These are phyloP conservation scores for Eupristina koningsbergeri DNA, from an alignment of 1,140 invertebrate genomes.

Conservation along the genomic window DNA sequence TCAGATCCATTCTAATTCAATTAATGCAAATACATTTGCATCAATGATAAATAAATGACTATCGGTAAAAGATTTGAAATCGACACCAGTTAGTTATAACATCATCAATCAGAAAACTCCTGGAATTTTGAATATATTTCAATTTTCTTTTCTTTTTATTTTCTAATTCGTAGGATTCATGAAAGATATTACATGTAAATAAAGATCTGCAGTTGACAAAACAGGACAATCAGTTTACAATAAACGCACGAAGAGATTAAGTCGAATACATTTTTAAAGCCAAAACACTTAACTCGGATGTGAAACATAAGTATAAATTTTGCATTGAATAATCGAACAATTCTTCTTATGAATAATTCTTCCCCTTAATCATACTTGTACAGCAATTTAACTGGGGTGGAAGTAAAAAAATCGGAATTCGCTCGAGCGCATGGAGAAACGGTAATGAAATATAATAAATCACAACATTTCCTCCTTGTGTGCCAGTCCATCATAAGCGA, in stretches of 20 bases:
- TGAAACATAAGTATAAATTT: neutral
- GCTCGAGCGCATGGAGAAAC: slow-evolving; percentile 1
- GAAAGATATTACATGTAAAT: neutral
- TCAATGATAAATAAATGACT: neutral
- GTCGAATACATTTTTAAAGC: neutral
- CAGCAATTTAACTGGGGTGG: slow-evolving; percentile 58
- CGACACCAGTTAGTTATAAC: neutral
- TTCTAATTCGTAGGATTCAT: neutral
- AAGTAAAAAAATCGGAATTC: slow-evolving; percentile 55
- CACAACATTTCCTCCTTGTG: slow-evolving; percentile 7
- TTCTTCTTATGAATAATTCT: slow-evolving; percentile 20
- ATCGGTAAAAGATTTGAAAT: neutral
- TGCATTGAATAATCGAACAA: slow-evolving; percentile 14
- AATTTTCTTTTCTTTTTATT: neutral
- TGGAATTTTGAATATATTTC: neutral
- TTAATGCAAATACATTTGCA: neutral
- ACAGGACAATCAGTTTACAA: neutral
- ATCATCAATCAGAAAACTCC: neutral
- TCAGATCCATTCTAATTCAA: neutral
- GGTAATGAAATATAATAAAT: slow-evolving; percentile 36
- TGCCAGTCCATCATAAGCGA: slow-evolving; percentile 28
- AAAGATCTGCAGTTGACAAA: neutral
- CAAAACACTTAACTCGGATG: slow-evolving; percentile 4
- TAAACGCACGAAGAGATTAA: neutral
- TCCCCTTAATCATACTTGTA: neutral